phyloP scores from a whole-genome alignment of 2,888 invertebrate genomes.

The Alviniconcha strummeri region DNA sequence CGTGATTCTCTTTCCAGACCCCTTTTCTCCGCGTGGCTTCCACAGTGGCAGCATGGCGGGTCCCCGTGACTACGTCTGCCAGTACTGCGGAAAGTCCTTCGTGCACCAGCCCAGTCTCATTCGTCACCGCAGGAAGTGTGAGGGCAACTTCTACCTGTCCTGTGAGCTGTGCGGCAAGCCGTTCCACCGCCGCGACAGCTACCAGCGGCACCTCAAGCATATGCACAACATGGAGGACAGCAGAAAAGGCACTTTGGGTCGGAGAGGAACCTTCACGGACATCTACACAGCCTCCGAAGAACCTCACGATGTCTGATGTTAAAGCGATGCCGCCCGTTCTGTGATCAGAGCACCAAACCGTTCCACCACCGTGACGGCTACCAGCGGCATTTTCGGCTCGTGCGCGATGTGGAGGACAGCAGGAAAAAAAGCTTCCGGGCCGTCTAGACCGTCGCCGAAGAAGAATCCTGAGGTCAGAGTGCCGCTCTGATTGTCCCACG shows the following conservation, averaged over 20 bases:
- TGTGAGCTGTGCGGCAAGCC: conserved; percentile 31
- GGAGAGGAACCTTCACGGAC: no score
- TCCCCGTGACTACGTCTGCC: conserved; percentile 22
- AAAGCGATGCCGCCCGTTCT: neutral
- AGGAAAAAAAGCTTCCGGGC: no score
- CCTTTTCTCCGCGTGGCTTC: neutral
- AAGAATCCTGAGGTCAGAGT: no score
- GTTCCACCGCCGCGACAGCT: conserved; percentile 38
- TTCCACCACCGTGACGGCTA: neutral
- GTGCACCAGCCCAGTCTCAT: conserved; percentile 31
- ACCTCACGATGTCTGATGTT: no score
- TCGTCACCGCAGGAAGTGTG: conserved; percentile 39
- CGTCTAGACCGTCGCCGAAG: no score
- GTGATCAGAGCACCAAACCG: neutral
- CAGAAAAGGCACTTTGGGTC: neutral
- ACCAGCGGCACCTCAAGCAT: conserved; percentile 23
- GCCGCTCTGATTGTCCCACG: no score
- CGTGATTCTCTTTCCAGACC: neutral
- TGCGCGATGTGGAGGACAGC: no score
- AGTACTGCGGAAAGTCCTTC: conserved; percentile 28
- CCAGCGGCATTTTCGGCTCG: no score
- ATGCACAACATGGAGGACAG: conserved; percentile 11
- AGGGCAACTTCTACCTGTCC: conserved; percentile 35
- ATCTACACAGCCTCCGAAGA: no score
- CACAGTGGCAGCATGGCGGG: neutral